These are phyloP conservation scores for Xylocopa sonorina DNA, from an alignment of 1,140 invertebrate species.

Conservation along the genomic window DNA sequence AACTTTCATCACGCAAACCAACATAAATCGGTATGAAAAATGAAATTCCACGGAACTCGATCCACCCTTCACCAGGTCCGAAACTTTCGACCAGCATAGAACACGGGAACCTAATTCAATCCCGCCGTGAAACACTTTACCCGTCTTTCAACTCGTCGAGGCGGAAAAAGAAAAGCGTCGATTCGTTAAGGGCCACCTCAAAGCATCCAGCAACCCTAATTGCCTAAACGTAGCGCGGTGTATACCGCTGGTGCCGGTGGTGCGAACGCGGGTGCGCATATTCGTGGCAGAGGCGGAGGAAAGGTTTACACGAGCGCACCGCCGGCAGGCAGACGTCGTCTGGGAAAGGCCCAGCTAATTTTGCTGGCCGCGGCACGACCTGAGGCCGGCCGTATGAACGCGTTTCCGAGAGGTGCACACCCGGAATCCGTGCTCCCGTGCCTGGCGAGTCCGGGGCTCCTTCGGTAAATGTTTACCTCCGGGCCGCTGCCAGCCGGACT, in stretches of 20 bases:
- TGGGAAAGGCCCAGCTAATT: slow-evolving; percentile 74
- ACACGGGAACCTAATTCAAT: no score
- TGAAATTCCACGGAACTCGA: no score
- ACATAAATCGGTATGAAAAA: no score
- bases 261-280: slow-evolving; percentile 13
- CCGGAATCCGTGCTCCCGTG: slow-evolving; percentile 46
- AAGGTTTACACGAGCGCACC: slow-evolving; percentile 44
- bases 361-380: slow-evolving; percentile 61
- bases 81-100: no score
- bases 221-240: neutral
- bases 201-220: neutral
- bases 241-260: slow-evolving; percentile 17
- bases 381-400: slow-evolving; percentile 44
- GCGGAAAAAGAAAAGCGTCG: no score
- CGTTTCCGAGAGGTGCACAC: slow-evolving; percentile 52
- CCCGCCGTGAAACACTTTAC: neutral
- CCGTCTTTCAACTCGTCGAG: no score
- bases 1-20: no score
- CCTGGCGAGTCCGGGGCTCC: slow-evolving; percentile 27
- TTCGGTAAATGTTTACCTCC: slow-evolving; percentile 53
- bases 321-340: slow-evolving; percentile 62
- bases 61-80: no score
- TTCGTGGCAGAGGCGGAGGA: slow-evolving; percentile 42
- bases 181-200: no score
- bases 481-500: slow-evolving; percentile 9